These are phyloP conservation scores for Aphyosemion australe DNA, from an alignment of 2,113 vertebrate genomes.

Conservation along the genomic window DNA sequence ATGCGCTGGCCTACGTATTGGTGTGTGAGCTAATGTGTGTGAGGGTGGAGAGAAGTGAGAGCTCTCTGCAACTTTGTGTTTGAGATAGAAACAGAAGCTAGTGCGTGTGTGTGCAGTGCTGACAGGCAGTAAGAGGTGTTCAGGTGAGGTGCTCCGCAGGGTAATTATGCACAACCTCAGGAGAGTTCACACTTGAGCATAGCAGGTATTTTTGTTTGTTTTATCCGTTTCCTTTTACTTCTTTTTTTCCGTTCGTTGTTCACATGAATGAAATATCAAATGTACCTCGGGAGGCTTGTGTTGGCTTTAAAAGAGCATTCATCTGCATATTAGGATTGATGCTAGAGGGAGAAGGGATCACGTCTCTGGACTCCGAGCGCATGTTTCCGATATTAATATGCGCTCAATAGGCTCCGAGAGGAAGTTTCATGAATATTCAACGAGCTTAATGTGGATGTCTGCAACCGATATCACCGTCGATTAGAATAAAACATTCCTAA, in stretches of 20 bases:
- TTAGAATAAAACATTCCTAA: constrained; percentile 76
- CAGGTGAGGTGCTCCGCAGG: constrained; percentile 75
- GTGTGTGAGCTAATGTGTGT: constrained; percentile 24
- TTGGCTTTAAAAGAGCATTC: constrained; percentile 67
- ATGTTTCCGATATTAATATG: constrained; percentile 73
- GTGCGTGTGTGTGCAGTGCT: constrained; percentile 43
- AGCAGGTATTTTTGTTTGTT: constrained; percentile 76
- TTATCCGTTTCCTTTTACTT: constrained; percentile 61
- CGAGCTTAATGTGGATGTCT: constrained; percentile 72
- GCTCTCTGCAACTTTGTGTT: constrained; percentile 29
- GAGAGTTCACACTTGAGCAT: constrained; percentile 70
- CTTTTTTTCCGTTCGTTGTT: constrained; percentile 49
- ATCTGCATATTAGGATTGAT: constrained; percentile 78
- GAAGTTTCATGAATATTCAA: constrained; percentile 75
- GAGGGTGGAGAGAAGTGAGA: constrained; percentile 26
- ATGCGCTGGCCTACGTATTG: constrained; percentile 54
- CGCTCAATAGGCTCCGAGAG: constrained; percentile 61
- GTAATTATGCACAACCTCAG: constrained; percentile 79
- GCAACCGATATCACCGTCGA: constrained; percentile 67
- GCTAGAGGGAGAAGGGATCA: constrained; percentile 72
- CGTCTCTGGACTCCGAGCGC: constrained; percentile 69
- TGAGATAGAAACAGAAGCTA: constrained; percentile 2
- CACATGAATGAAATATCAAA: constrained; percentile 82
- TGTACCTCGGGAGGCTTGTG: constrained; percentile 65
- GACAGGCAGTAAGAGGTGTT: constrained; percentile 61